Conservation (phyloP, 2,113 vertebrate genomes). For the Odobenus rosmarus region DNA sequence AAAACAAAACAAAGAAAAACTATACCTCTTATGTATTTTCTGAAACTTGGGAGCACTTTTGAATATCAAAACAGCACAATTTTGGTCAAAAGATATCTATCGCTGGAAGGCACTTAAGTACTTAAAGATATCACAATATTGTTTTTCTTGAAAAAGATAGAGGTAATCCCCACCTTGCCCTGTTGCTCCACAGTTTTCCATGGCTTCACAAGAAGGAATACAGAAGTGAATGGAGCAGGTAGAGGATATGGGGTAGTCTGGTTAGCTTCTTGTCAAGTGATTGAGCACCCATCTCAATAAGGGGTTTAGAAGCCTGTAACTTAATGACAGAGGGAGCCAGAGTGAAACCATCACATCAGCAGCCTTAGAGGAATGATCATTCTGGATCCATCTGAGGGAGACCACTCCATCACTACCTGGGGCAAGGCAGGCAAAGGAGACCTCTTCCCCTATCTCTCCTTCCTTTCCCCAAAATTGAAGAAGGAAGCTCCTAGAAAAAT, state of each 20-base stretch:
- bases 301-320: not conserved
- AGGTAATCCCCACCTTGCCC: not conserved
- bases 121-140: not conserved
- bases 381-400: not conserved
- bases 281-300: not conserved
- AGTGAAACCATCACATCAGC: accelerated
- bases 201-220: not conserved
- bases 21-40: not conserved
- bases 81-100: not conserved
- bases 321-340: not conserved
- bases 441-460: not conserved
- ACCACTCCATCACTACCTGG: not conserved
- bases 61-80: not conserved
- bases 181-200: not conserved
- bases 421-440: not conserved
- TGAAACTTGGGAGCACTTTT: not conserved
- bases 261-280: not conserved
- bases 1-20: not conserved
- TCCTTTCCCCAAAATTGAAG: not conserved
- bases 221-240: not conserved
- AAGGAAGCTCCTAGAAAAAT: not conserved
- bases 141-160: not conserved
- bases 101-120: not conserved
- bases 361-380: not conserved
- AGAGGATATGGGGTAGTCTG: not conserved